Base-by-base conservation (phyloP, 2,888 invertebrate genomes). In the Periphyllus acericola region DNA sequence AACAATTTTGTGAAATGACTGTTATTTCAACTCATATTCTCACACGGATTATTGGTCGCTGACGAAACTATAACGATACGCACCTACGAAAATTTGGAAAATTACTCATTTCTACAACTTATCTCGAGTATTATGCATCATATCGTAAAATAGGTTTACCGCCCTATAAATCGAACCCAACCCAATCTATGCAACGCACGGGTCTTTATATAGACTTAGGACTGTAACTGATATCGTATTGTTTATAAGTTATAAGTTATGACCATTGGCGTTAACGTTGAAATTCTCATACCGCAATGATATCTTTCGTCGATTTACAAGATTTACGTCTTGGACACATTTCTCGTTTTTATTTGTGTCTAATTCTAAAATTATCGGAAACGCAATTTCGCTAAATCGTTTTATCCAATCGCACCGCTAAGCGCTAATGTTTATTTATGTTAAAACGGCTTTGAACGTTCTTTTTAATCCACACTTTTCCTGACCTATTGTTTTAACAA, bases 371-470 rank as follows among this genome's bases (percentile, higher is more conserved):
- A 68, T 81, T 40, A 81, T 81, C 40, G 21, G 32, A 11, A 81
- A 71, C 32, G 14, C 21, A 21, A 81, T 68, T 46, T 68, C 14
- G 21, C 46, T 46, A 81, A 81, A 29, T 81, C 66, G 19, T 36
- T 68, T 80, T 40, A 80, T 40, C 68, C 81, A 29, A 81, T 81
- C 32, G 40, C 68, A n/a, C 46, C 60, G 36, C 79, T 52, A 60
- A 60, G 34, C 36, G 60, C n/a, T 68, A 81, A 81, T 81, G 68
- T 81, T 81, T 80, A 68, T 81, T 68, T 81, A 81, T 68, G 68
- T 66, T 36, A 66, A 80, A 80, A 66, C 46, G 46, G n/a, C 66
- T 68, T 11, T 9, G 21, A 29, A 36, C 21, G 36, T 46, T 71
- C 29, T 71, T 82, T 82, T 82, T 82, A 71, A 71, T 82, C 71